These are phyloP conservation scores for Trematomus bernacchii DNA, from an alignment of 2,797 vertebrate species.

Conservation along the genomic window DNA sequence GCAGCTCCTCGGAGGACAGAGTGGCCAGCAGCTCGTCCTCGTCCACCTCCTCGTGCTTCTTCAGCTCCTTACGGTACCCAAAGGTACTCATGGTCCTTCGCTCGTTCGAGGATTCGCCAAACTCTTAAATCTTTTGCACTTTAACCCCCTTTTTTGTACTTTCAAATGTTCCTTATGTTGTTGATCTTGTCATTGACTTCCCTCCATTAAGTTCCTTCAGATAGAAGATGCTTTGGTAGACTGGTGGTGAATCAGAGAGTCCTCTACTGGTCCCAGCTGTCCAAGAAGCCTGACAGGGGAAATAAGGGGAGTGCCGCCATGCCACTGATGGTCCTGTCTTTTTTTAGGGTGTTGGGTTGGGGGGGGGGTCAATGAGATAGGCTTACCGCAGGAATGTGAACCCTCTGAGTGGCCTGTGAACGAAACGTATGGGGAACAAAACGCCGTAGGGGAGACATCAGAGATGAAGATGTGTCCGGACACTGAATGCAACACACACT, in stretches of 20 bases:
- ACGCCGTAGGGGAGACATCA: slow-evolving; percentile 40
- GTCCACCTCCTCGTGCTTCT: slow-evolving; percentile 91
- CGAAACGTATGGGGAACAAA: slow-evolving; percentile 81
- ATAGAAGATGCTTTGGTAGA: slow-evolving; percentile 32
- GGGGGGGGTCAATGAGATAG: slow-evolving; percentile 88
- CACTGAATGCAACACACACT: slow-evolving; percentile 33
- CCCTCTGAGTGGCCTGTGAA: slow-evolving; percentile 82
- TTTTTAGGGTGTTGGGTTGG: slow-evolving; percentile 86
- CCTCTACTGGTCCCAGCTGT: slow-evolving; percentile 78
- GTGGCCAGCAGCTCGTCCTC: slow-evolving; percentile 92
- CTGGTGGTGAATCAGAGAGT: slow-evolving; percentile 6
- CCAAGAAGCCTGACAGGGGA: slow-evolving; percentile 83
- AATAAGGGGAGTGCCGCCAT: slow-evolving; percentile 14
- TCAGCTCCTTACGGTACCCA: slow-evolving; percentile 88
- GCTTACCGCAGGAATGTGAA: slow-evolving; percentile 90
- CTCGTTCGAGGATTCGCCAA: not conserved
- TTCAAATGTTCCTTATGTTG: not conserved
- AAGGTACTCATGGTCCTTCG: slow-evolving; percentile 87
- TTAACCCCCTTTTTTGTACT: not conserved
- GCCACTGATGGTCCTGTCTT: slow-evolving; percentile 84
- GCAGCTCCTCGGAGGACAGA: slow-evolving; percentile 90
- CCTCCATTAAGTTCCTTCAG: slow-evolving; percentile 28
- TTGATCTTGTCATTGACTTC: not conserved
- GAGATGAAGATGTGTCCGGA: slow-evolving; percentile 31
- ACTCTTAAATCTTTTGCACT: not conserved